Evolutionary conservation across 2,888 invertebrate genomes (phyloP).

Genomic region (Zygogramma bicolorata): DNA sequence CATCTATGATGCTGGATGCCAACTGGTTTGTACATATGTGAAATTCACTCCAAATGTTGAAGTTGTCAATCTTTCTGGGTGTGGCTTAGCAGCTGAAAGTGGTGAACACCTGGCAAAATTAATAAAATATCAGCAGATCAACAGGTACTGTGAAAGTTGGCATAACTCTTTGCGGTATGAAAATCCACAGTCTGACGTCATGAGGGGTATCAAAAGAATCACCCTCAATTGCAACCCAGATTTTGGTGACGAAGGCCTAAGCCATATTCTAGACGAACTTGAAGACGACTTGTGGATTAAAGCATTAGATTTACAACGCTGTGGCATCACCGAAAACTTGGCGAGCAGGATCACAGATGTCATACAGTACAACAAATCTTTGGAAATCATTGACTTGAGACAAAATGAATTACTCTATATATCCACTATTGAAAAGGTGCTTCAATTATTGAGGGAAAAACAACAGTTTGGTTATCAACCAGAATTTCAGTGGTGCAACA

Average conservation of each 20-base stretch:
- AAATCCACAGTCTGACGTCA: slow-evolving; percentile 77
- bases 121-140: slow-evolving; percentile 70
- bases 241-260: slow-evolving; percentile 75
- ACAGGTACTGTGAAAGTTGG: slow-evolving; percentile 85
- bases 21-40: slow-evolving; percentile 77
- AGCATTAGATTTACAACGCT: slow-evolving; percentile 82
- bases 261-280: slow-evolving; percentile 75
- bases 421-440: slow-evolving; percentile 58
- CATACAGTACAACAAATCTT: slow-evolving; percentile 74
- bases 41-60: slow-evolving; percentile 77
- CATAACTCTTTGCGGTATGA: slow-evolving; percentile 83
- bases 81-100: slow-evolving; percentile 75
- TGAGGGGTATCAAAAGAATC: slow-evolving; percentile 79
- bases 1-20: slow-evolving; percentile 80
- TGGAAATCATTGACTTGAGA: slow-evolving; percentile 78
- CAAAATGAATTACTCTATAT: slow-evolving; percentile 68
- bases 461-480: slow-evolving; percentile 54
- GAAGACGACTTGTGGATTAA: slow-evolving; percentile 86
- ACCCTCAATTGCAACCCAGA: slow-evolving; percentile 78
- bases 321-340: slow-evolving; percentile 77
- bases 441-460: slow-evolving; percentile 60
- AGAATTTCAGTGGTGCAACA: slow-evolving; percentile 63
- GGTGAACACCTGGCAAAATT: slow-evolving; percentile 76
- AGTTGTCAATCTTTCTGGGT: slow-evolving; percentile 77
- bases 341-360: slow-evolving; percentile 72